phyloP scores from a whole-genome alignment of 2,113 vertebrate species.

The Chascanopsetta lugubris region DNA sequence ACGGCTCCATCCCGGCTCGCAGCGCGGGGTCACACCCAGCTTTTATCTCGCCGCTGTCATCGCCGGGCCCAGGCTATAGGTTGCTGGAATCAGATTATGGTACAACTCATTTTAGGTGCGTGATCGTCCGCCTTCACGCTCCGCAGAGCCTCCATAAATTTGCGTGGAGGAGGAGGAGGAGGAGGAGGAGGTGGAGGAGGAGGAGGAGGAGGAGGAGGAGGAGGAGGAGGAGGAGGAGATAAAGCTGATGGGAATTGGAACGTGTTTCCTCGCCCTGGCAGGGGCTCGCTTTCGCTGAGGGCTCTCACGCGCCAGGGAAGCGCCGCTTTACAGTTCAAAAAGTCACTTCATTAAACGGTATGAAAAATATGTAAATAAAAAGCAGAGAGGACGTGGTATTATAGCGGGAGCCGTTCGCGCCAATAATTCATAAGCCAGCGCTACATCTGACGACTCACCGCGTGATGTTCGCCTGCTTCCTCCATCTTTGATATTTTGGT shows the following conservation, averaged over 20 bases:
- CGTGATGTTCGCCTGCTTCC: conserved; percentile 55
- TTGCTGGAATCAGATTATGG: conserved; percentile 66
- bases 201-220: too few species aligned
- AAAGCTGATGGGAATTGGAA: conserved; percentile 45
- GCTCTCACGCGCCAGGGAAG: conserved; percentile 13
- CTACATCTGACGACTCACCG: conserved; percentile 33
- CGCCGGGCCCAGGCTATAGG: conserved; percentile 41
- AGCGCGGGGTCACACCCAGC: conserved; percentile 54
- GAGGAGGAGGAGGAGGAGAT: background rate
- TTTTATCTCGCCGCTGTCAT: conserved; percentile 63
- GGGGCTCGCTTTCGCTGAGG: conserved; percentile 13
- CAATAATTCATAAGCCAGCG: conserved; percentile 62
- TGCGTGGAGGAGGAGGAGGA: background rate
- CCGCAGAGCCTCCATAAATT: conserved; percentile 54
- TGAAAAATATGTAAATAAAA: conserved; percentile 61
- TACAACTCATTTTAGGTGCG: conserved; percentile 55
- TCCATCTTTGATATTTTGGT: conserved; percentile 65
- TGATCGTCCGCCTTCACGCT: conserved; percentile 35
- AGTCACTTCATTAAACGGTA: conserved; percentile 62
- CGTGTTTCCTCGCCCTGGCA: conserved; percentile 37
- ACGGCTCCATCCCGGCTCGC: conserved; percentile 28
- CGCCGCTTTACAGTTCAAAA: conserved; percentile 36
- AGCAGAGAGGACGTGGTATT: conserved; percentile 43
- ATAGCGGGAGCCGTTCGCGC: conserved; percentile 52
- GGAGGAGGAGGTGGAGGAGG: conserved; percentile 29